These are phyloP conservation scores for Agrochola lota DNA, from an alignment of 2,888 invertebrate genomes.

Conservation along the genomic window DNA sequence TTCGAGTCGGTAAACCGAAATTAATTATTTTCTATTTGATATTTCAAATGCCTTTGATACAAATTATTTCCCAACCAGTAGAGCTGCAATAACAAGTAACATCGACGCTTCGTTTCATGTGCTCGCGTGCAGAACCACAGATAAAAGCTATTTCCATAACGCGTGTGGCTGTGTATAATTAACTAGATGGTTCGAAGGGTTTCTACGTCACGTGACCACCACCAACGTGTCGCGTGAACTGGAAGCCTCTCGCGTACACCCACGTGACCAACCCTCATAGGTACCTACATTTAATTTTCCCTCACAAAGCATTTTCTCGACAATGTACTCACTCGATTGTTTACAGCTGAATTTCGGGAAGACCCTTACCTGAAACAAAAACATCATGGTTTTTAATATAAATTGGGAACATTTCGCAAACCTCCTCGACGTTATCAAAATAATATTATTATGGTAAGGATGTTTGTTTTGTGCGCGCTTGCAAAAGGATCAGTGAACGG, in stretches of 20 bases:
- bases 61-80: constrained; percentile 15
- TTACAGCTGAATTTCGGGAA: constrained; percentile 43
- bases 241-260: constrained; percentile 50
- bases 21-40: constrained; percentile 10
- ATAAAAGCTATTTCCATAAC: constrained; percentile 59
- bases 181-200: constrained; percentile 57
- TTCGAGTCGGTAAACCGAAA: constrained; percentile 3
- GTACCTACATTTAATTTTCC: constrained; percentile 38
- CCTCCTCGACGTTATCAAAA: constrained; percentile 70
- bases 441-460: constrained; percentile 61
- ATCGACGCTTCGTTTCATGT: constrained; percentile 27
- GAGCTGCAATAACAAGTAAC: constrained; percentile 32
- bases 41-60: constrained; percentile 11
- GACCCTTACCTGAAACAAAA: constrained; percentile 81
- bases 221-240: constrained; percentile 41
- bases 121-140: constrained; percentile 45
- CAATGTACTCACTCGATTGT: constrained; percentile 39
- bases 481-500: constrained; percentile 75
- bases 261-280: constrained; percentile 37
- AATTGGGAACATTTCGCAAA: constrained; percentile 69
- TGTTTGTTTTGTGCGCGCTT: constrained; percentile 67
- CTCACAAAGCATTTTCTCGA: constrained; percentile 30
- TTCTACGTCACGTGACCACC: constrained; percentile 59
- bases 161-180: constrained; percentile 53
- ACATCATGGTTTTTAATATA: constrained; percentile 56